Percentiles rank a stretch among this genome's conserved stretches.
phyloP scores from a whole-genome alignment of 2,888 invertebrate species.

The Aphrophora alni region DNA sequence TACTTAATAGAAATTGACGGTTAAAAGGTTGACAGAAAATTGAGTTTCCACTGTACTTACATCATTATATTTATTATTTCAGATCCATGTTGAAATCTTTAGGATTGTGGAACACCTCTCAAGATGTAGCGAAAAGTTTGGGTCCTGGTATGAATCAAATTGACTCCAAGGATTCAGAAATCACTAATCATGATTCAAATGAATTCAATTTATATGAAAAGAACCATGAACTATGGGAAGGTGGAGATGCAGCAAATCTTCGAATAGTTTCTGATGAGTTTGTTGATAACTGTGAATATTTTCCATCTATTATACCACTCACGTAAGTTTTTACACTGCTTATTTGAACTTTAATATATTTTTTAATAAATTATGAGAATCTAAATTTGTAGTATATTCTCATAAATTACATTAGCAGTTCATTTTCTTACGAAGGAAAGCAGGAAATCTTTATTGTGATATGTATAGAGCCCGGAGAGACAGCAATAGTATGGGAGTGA shows the following conservation, averaged over 20 bases:
- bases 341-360: too few species aligned
- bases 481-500: too few species aligned
- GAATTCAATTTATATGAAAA: background rate
- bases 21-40: too few species aligned
- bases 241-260: background rate
- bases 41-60: too few species aligned
- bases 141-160: background rate
- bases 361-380: background rate
- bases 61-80: constrained; percentile 44
- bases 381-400: constrained; percentile 9
- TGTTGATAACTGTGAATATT: constrained; percentile 35
- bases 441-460: too few species aligned
- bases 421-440: too few species aligned
- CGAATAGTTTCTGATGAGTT: background rate
- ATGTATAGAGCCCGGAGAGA: too few species aligned
- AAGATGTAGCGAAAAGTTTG: constrained; percentile 31
- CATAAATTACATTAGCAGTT: too few species aligned
- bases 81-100: constrained; percentile 93
- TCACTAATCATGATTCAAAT: background rate
- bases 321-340: constrained; percentile 62
- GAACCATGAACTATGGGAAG: background rate
- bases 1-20: too few species aligned
- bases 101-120: constrained; percentile 83
- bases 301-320: constrained; percentile 59
- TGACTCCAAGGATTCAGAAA: background rate